Evolutionary conservation across 2,797 vertebrate genomes (phyloP).

Genomic region (Karalla daura): DNA sequence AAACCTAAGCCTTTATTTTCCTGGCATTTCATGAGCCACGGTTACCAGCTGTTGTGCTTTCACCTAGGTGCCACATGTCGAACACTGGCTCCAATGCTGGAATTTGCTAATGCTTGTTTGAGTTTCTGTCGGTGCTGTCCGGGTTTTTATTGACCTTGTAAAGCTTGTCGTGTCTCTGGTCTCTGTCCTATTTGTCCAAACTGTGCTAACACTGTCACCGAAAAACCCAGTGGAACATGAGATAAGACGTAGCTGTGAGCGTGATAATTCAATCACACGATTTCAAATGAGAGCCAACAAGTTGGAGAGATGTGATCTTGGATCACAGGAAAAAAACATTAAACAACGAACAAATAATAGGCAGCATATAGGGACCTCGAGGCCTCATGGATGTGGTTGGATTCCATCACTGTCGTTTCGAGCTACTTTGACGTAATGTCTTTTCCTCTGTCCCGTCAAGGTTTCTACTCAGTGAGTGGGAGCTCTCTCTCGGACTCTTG

Average conservation of each 20-base stretch:
- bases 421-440: neutral
- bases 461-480: constrained; percentile 87
- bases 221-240: no score
- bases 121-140: constrained; percentile 39
- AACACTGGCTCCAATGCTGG: constrained; percentile 13
- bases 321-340: no score
- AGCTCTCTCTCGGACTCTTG: constrained; percentile 89
- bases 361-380: neutral
- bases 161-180: constrained; percentile 1
- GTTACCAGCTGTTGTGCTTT: neutral
- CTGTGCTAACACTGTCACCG: neutral
- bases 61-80: neutral
- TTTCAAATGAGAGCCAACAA: no score
- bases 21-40: neutral
- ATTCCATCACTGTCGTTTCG: neutral
- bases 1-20: neutral
- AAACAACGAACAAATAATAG: no score
- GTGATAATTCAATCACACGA: no score
- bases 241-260: no score
- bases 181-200: neutral
- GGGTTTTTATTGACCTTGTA: constrained; percentile 4
- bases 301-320: no score
- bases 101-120: constrained; percentile 33
- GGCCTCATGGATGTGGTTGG: fast-evolving
- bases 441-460: constrained; percentile 58